Evolutionary conservation across 2,113 vertebrate species (phyloP).

Genomic region (Pterocles gutturalis): DNA sequence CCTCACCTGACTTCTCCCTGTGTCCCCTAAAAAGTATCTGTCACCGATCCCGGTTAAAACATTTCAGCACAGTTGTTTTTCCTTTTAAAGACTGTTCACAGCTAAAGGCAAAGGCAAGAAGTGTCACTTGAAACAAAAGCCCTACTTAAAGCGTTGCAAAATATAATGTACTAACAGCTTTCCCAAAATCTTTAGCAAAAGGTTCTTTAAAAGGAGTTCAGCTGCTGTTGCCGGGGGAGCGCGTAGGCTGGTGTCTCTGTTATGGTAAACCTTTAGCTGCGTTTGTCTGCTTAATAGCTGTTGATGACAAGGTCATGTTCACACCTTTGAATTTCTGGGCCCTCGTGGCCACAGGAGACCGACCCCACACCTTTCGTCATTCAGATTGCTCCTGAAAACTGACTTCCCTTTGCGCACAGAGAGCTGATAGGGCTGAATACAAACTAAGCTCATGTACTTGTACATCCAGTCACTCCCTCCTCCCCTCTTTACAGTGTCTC

Average conservation of each 20-base stretch:
- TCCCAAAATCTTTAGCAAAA: neutral
- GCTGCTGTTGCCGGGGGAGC: neutral
- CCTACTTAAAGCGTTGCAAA: neutral
- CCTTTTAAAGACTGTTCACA: neutral
- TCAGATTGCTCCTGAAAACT: neutral
- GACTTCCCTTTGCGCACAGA: neutral
- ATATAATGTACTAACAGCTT: neutral
- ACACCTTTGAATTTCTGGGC: constrained; percentile 34
- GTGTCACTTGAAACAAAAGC: neutral
- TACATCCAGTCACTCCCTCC: neutral
- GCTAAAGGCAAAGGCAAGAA: neutral
- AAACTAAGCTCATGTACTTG: rapidly evolving
- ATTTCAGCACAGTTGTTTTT: rapidly evolving
- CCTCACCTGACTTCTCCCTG: neutral
- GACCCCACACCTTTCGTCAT: neutral
- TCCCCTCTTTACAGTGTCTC: neutral
- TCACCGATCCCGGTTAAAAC: neutral
- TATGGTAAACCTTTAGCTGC: neutral
- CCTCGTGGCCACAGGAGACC: neutral
- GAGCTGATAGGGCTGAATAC: neutral
- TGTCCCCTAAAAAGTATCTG: neutral
- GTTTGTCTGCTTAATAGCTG: constrained; percentile 9
- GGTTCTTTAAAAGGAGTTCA: neutral
- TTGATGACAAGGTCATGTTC: constrained; percentile 51
- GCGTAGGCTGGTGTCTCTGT: neutral